Percentiles rank a stretch among this genome's conserved stretches.
Conservation (phyloP, 2,797 vertebrate genomes). For the Spinibarbus caldwelli region DNA sequence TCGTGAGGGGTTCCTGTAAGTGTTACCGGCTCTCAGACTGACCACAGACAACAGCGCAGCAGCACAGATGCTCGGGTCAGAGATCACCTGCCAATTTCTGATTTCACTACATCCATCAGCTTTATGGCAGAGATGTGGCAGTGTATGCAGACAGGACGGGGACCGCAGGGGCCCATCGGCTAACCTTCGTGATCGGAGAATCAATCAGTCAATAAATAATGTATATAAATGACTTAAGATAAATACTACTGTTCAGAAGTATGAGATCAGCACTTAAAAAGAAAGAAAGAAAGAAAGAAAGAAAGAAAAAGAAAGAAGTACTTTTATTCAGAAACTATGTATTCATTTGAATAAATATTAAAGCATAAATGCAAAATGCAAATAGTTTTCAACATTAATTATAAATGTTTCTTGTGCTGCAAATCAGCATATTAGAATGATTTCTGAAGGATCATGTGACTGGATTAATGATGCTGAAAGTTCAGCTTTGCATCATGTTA, state of each 20-base stretch:
- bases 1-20: not conserved
- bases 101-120: constrained; percentile 80
- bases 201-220: constrained; percentile 34
- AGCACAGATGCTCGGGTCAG: constrained; percentile 74
- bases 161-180: constrained; percentile 27
- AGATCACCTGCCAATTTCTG: constrained; percentile 81
- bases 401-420: no score
- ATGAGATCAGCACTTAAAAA: not conserved
- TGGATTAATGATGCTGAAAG: not conserved
- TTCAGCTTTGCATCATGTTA: not conserved
- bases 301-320: not conserved
- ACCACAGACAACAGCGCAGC: constrained; percentile 55
- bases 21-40: constrained; percentile 60
- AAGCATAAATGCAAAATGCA: not conserved
- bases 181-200: constrained; percentile 24
- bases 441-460: not conserved
- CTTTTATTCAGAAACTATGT: not conserved
- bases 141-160: constrained; percentile 46
- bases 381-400: no score
- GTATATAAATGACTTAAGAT: not conserved
- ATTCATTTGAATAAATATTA: not conserved
- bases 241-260: not conserved
- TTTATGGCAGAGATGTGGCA: constrained; percentile 76
- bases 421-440: no score
- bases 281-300: not conserved